Conservation (phyloP, 2,888 invertebrate species). For the Andrena praecox region DNA sequence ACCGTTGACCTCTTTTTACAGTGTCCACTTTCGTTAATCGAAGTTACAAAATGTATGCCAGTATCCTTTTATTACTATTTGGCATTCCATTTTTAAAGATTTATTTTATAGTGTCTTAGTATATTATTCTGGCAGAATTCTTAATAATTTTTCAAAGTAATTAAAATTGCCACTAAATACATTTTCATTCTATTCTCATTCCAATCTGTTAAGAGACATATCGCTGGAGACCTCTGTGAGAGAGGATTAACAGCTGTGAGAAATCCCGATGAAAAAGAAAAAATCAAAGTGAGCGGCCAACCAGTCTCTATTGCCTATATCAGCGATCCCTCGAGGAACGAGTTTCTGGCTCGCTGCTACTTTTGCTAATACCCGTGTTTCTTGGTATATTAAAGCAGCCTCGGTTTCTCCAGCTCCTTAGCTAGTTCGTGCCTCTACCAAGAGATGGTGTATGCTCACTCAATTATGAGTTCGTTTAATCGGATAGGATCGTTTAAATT, state of each 20-base stretch:
- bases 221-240: constrained; percentile 66
- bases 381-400: constrained; percentile 49
- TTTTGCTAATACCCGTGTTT: constrained; percentile 38
- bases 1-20: neutral
- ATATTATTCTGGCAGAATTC: too few species aligned
- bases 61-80: neutral
- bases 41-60: neutral
- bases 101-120: neutral
- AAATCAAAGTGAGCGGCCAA: constrained; percentile 66
- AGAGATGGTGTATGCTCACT: constrained; percentile 74
- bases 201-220: constrained; percentile 17
- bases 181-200: constrained; percentile 3
- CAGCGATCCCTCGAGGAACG: constrained; percentile 71
- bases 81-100: neutral
- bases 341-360: constrained; percentile 64
- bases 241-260: constrained; percentile 56
- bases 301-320: constrained; percentile 67
- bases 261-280: constrained; percentile 55
- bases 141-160: neutral
- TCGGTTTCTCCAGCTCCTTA: constrained; percentile 64
- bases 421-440: constrained; percentile 71
- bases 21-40: neutral
- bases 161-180: neutral
- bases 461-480: constrained; percentile 25
- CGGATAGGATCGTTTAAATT: neutral